Percentiles rank a stretch among this genome's conserved stretches.
These are phyloP conservation scores for Gibbula magus DNA, from an alignment of 2,888 invertebrate genomes.

Conservation along the genomic window DNA sequence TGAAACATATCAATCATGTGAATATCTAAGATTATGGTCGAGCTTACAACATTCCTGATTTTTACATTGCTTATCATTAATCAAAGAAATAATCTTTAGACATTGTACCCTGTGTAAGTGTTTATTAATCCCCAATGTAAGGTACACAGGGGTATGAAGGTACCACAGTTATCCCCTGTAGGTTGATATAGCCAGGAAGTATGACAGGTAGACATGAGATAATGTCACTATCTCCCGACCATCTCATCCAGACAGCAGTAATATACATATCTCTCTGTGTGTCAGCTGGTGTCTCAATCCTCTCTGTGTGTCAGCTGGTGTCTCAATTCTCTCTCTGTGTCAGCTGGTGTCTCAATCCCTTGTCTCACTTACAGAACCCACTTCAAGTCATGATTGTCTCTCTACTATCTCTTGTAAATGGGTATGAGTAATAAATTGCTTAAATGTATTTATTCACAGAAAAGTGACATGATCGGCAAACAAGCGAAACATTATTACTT, in stretches of 20 bases:
- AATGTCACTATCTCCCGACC: too few relatives aligned
- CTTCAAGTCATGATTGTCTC: background rate
- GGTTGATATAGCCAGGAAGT: too few relatives aligned
- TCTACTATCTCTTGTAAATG: background rate
- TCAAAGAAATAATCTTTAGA: background rate
- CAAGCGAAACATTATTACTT: too few relatives aligned
- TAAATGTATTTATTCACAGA: too few relatives aligned
- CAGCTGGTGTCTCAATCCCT: background rate
- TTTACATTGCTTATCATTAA: background rate
- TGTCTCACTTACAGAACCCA: background rate
- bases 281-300: background rate
- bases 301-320: background rate
- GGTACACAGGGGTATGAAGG: background rate
- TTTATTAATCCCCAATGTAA: background rate
- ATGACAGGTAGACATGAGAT: too few relatives aligned
- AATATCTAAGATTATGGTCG: background rate
- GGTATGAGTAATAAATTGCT: too few relatives aligned
- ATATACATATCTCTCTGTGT: conserved; percentile 4
- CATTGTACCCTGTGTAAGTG: background rate
- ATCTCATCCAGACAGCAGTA: too few relatives aligned
- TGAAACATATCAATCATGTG: background rate
- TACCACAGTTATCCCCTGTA: background rate
- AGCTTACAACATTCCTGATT: background rate
- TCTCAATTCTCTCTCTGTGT: background rate
- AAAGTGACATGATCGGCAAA: too few relatives aligned